These are phyloP conservation scores for Schizothorax lantsangensis DNA, from an alignment of 2,797 vertebrate genomes.

Conservation along the genomic window DNA sequence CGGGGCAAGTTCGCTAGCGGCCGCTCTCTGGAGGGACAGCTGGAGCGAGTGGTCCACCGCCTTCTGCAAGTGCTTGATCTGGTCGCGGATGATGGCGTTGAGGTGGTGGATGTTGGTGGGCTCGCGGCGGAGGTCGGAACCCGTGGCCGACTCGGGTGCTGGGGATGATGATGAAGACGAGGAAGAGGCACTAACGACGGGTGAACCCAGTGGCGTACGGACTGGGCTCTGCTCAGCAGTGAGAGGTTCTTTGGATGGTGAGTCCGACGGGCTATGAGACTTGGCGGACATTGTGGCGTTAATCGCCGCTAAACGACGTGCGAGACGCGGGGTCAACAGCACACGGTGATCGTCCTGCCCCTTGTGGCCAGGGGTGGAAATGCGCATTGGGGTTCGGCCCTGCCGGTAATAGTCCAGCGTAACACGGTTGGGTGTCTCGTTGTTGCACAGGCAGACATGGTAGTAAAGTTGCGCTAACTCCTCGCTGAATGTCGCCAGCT, in stretches of 20 bases:
- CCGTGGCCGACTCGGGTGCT: slow-evolving; percentile 81
- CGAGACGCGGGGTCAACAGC: slow-evolving; percentile 79
- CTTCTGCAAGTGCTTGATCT: slow-evolving; percentile 96
- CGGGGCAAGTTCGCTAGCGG: slow-evolving; percentile 88
- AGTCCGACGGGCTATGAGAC: slow-evolving; percentile 83
- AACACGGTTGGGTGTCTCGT: slow-evolving; percentile 94
- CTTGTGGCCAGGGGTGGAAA: slow-evolving; percentile 70
- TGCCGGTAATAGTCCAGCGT: slow-evolving; percentile 98
- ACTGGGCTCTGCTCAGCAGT: slow-evolving; percentile 78
- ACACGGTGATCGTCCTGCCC: slow-evolving; percentile 83
- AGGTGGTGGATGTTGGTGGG: slow-evolving; percentile 98
- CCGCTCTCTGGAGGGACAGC: slow-evolving; percentile 91
- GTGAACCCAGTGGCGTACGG: slow-evolving; percentile 70
- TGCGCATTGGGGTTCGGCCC: slow-evolving; percentile 83
- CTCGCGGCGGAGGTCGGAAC: slow-evolving; percentile 90
- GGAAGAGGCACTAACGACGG: slow-evolving; percentile 81
- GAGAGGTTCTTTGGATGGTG: slow-evolving; percentile 80
- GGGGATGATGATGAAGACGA: slow-evolving; percentile 84
- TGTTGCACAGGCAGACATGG: slow-evolving; percentile 96
- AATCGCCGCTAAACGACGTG: slow-evolving; percentile 74
- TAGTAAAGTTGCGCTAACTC: slow-evolving; percentile 97
- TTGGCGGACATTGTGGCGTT: slow-evolving; percentile 70
- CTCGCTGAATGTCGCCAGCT: slow-evolving; percentile 93
- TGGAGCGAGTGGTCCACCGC: slow-evolving; percentile 92
- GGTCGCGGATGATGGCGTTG: slow-evolving; percentile 94